phyloP scores from a whole-genome alignment of 2,888 invertebrate species.

The Zaprionus obscuricornis region DNA sequence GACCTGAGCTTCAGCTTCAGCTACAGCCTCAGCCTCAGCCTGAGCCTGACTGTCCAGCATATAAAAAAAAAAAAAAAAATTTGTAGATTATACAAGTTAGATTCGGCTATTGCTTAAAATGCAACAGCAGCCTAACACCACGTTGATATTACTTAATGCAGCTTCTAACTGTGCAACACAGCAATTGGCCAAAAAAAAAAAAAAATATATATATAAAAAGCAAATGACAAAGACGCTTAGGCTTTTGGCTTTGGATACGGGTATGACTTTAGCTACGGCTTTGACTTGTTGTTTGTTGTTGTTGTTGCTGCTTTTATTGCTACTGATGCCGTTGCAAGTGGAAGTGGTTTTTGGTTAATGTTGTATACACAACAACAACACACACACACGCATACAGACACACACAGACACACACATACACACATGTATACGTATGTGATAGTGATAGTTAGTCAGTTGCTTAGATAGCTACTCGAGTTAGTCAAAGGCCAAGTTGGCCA shows the following conservation, averaged over 20 bases:
- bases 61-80: slow-evolving; percentile 43
- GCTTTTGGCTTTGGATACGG: no score
- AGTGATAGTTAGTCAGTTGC: no score
- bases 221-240: slow-evolving; percentile 50
- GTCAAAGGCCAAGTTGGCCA: slow-evolving; percentile 62
- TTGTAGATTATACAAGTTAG: no score
- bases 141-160: slow-evolving; percentile 1
- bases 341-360: slow-evolving; percentile 39
- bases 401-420: not conserved
- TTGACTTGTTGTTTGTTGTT: slow-evolving; percentile 20
- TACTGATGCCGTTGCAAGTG: slow-evolving; percentile 49
- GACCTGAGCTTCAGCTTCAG: slow-evolving; percentile 33
- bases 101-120: no score
- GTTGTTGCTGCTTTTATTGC: slow-evolving; percentile 5
- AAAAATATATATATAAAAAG: not conserved
- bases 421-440: not conserved
- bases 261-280: slow-evolving; percentile 31
- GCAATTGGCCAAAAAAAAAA: slow-evolving; percentile 57
- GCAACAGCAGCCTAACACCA: no score
- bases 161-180: slow-evolving; percentile 21
- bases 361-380: slow-evolving; percentile 13
- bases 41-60: slow-evolving; percentile 32
- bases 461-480: slow-evolving; percentile 1
- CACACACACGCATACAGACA: slow-evolving; percentile 11
- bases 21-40: slow-evolving; percentile 23